These are phyloP conservation scores for Eublepharis macularius DNA, from an alignment of 2,113 vertebrate species.

Conservation along the genomic window DNA sequence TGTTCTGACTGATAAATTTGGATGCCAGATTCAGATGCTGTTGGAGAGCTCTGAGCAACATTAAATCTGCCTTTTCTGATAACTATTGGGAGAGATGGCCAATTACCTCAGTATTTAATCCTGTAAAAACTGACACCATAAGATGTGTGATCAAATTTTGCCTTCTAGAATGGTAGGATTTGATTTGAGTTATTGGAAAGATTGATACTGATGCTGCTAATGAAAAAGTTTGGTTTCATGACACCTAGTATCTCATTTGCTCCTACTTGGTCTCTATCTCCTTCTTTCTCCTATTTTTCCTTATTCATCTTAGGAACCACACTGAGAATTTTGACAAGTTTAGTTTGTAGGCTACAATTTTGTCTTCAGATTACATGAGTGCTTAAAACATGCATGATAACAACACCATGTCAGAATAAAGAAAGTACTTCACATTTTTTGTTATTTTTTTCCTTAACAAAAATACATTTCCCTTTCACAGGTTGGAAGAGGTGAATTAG, in stretches of 20 bases:
- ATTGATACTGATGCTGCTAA: neutral
- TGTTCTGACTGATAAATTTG: slow-evolving; percentile 13
- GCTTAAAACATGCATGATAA: neutral
- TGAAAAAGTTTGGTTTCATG: neutral
- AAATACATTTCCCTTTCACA: neutral
- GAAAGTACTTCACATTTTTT: neutral
- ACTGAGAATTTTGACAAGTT: neutral
- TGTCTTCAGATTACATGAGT: neutral
- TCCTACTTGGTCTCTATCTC: neutral
- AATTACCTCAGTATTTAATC: slow-evolving; percentile 24
- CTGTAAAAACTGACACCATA: neutral
- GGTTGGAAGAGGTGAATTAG: neutral
- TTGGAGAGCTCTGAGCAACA: slow-evolving; percentile 19
- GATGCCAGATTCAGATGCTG: neutral
- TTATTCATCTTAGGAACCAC: too few species aligned
- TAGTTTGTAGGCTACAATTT: neutral
- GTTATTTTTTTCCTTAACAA: neutral
- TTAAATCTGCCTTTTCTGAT: slow-evolving; percentile 8
- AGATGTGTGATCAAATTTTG: slow-evolving; percentile 3
- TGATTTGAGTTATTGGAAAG: slow-evolving; percentile 8
- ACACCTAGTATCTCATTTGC: neutral
- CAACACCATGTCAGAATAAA: neutral
- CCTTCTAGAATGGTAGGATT: neutral
- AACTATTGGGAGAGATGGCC: neutral
- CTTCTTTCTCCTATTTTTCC: neutral